phyloP scores from a whole-genome alignment of 2,888 invertebrate species.

The Platycnemis pennipes region DNA sequence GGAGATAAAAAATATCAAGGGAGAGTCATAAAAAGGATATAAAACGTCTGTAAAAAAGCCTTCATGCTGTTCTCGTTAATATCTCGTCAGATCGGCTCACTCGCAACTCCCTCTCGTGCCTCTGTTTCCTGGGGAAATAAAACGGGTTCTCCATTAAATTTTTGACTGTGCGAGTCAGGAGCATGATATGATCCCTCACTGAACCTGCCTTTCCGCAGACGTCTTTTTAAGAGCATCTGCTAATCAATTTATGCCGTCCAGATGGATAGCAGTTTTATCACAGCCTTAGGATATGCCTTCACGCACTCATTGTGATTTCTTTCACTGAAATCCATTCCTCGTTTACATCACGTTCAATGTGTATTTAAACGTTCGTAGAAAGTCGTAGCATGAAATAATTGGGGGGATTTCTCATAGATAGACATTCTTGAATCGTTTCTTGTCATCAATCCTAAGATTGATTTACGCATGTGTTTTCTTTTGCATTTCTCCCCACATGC shows the following conservation, averaged over 20 bases:
- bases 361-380: no score
- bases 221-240: neutral
- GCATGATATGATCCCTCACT: neutral
- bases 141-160: neutral
- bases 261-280: neutral
- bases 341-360: no score
- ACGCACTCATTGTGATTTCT: neutral
- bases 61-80: slow-evolving; percentile 15
- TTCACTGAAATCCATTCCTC: no score
- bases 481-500: no score
- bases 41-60: neutral
- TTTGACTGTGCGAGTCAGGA: neutral
- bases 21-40: neutral
- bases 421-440: no score
- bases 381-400: no score
- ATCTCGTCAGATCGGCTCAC: slow-evolving; percentile 19
- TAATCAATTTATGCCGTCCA: slow-evolving; percentile 3
- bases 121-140: neutral
- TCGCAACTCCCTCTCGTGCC: neutral
- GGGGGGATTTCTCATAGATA: no score
- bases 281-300: neutral
- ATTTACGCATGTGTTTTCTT: no score
- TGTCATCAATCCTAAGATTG: no score
- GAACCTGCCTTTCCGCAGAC: neutral
- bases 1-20: slow-evolving; percentile 21